A percentile compares a stretch with the other conserved stretches of the same genome.
These are phyloP conservation scores for Chaetophractus vellerosus DNA, from an alignment of 2,797 vertebrate species.

Conservation along the genomic window DNA sequence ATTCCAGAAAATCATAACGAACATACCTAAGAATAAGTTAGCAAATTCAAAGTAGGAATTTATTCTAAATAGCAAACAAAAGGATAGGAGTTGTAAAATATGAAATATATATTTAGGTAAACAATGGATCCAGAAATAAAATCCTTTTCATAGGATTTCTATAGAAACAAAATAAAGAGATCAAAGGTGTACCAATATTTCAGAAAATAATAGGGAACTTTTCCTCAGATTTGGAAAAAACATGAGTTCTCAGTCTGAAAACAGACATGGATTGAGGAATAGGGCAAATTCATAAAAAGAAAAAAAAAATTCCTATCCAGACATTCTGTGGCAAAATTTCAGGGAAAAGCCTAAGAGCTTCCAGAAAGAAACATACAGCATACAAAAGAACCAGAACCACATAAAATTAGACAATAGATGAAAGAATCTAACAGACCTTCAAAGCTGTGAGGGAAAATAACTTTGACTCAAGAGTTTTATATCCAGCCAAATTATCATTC, in stretches of 20 bases:
- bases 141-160: not conserved
- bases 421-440: not conserved
- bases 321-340: not conserved
- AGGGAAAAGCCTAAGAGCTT: not conserved
- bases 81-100: not conserved
- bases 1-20: conserved; percentile 13
- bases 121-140: not conserved
- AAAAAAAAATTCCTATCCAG: too few relatives aligned
- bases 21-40: not conserved
- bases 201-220: not conserved
- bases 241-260: not conserved
- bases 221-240: conserved; percentile 5
- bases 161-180: not conserved
- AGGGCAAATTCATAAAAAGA: not conserved
- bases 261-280: not conserved
- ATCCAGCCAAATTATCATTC: not conserved
- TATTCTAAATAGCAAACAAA: conserved; percentile 21
- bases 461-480: not conserved
- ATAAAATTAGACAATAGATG: not conserved
- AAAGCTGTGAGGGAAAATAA: conserved; percentile 12
- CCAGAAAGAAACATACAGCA: not conserved
- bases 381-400: not conserved
- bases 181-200: not conserved
- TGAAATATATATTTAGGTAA: not conserved
- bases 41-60: conserved; percentile 53